Conservation (phyloP, 2,888 invertebrate species). For the Acleris laterana region DNA sequence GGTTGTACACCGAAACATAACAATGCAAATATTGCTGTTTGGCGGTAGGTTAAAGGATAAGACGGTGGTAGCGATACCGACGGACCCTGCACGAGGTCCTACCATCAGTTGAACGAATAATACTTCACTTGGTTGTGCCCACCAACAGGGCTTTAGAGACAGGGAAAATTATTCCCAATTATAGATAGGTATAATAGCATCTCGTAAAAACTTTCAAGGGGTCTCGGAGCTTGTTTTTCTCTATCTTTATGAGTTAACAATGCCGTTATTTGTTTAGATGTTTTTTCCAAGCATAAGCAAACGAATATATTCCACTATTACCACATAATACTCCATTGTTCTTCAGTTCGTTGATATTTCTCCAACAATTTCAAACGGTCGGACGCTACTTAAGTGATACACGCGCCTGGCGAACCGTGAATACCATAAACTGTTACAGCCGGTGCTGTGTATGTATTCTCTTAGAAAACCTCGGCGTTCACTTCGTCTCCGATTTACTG, state of each 20-base stretch:
- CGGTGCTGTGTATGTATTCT: slow-evolving; percentile 49
- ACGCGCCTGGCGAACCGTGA: slow-evolving; percentile 73
- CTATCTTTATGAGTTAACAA: slow-evolving; percentile 70
- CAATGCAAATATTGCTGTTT: too few relatives aligned
- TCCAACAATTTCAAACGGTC: slow-evolving; percentile 73
- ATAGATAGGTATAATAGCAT: neutral
- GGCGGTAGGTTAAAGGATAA: too few relatives aligned
- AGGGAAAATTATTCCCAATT: neutral
- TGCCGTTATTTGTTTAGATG: slow-evolving; percentile 81
- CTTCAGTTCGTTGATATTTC: slow-evolving; percentile 78
- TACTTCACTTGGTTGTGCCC: too few relatives aligned
- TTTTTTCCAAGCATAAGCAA: slow-evolving; percentile 79
- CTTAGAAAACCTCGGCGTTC: too few relatives aligned
- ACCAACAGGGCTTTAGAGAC: neutral
- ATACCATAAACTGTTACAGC: slow-evolving; percentile 65
- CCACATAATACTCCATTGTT: slow-evolving; percentile 84
- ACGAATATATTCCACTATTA: slow-evolving; percentile 83
- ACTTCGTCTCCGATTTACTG: too few relatives aligned
- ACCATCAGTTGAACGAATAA: neutral
- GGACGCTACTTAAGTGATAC: slow-evolving; percentile 74
- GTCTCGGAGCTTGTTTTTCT: slow-evolving; percentile 7
- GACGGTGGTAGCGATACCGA: too few relatives aligned
- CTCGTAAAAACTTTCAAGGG: neutral
- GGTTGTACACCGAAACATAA: too few relatives aligned
- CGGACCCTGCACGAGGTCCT: too few relatives aligned